Conservation (phyloP, 2,113 vertebrate genomes). For the Etheostoma cragini region DNA sequence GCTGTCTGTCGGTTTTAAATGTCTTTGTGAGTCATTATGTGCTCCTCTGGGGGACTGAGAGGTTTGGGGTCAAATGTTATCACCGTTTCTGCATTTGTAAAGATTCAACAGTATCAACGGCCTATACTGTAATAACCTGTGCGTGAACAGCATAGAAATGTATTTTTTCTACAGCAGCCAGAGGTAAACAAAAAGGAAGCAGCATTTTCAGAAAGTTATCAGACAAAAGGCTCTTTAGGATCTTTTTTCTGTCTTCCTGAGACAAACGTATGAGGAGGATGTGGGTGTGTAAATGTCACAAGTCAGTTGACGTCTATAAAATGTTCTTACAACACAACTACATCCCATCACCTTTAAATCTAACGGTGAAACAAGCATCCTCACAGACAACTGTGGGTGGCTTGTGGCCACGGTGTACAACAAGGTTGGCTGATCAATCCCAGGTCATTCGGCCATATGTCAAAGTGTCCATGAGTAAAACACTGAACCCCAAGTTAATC, state of each 20-base stretch:
- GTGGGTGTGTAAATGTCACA: slow-evolving; percentile 54
- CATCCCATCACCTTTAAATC: not conserved
- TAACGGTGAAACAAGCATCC: not conserved
- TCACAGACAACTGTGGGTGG: not conserved
- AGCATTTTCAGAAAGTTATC: slow-evolving; percentile 1
- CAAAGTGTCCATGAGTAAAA: too few species aligned
- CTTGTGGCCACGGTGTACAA: too few species aligned
- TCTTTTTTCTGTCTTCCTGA: not conserved
- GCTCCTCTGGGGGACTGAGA: slow-evolving; percentile 57
- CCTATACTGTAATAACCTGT: not conserved
- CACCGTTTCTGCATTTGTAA: slow-evolving; percentile 10
- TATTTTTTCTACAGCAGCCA: not conserved
- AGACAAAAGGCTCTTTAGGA: not conserved
- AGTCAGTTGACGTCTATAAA: slow-evolving; percentile 38
- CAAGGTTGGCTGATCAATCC: too few species aligned
- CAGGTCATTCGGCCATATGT: too few species aligned
- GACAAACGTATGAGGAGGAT: not conserved
- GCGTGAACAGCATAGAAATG: not conserved
- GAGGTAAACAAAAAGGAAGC: not conserved
- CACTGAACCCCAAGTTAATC: too few species aligned
- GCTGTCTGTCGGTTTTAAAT: not conserved
- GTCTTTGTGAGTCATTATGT: slow-evolving; percentile 60
- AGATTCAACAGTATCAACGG: not conserved
- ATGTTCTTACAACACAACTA: slow-evolving; percentile 35
- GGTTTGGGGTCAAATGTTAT: slow-evolving; percentile 44